Percentiles rank a stretch among this genome's conserved stretches.
Evolutionary conservation across 2,113 vertebrate species (phyloP).

Genomic region (Oophaga pumilio): DNA sequence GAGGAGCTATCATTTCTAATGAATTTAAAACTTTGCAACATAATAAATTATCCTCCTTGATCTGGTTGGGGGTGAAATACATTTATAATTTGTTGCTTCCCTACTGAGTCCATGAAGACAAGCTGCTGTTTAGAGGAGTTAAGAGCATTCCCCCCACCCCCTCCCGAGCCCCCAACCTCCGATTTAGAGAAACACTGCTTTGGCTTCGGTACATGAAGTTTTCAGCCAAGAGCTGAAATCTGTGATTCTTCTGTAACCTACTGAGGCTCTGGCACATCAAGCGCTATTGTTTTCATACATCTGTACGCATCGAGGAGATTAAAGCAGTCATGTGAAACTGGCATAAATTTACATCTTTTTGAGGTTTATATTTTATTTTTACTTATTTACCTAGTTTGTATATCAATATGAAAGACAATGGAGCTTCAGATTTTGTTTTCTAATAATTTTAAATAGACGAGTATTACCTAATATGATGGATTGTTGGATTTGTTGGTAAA

Average conservation of each 20-base stretch:
- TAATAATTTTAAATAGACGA: not conserved
- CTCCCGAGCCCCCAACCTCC: not conserved
- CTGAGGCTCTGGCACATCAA: slow-evolving; percentile 27
- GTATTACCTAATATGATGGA: not conserved
- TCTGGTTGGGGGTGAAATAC: slow-evolving; percentile 28
- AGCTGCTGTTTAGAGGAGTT: not conserved
- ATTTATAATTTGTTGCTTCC: slow-evolving; percentile 3
- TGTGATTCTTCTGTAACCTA: slow-evolving; percentile 24
- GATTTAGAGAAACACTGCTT: not conserved
- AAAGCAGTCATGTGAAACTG: not conserved
- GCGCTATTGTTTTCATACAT: slow-evolving; percentile 12
- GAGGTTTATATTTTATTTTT: not conserved
- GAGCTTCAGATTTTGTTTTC: not conserved
- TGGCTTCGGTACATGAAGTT: slow-evolving; percentile 21
- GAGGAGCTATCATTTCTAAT: slow-evolving; percentile 24
- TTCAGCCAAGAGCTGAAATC: slow-evolving; percentile 35
- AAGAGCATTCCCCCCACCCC: not conserved
- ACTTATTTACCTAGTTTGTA: not conserved
- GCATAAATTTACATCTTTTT: slow-evolving; percentile 20
- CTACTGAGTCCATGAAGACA: not conserved
- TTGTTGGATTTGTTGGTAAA: not conserved
- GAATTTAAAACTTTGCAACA: slow-evolving; percentile 20
- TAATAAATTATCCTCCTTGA: slow-evolving; percentile 27
- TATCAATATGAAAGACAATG: not conserved
- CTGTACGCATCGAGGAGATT: slow-evolving; percentile 4